phyloP scores from a whole-genome alignment of 2,797 vertebrate genomes.

The Falco concolor region DNA sequence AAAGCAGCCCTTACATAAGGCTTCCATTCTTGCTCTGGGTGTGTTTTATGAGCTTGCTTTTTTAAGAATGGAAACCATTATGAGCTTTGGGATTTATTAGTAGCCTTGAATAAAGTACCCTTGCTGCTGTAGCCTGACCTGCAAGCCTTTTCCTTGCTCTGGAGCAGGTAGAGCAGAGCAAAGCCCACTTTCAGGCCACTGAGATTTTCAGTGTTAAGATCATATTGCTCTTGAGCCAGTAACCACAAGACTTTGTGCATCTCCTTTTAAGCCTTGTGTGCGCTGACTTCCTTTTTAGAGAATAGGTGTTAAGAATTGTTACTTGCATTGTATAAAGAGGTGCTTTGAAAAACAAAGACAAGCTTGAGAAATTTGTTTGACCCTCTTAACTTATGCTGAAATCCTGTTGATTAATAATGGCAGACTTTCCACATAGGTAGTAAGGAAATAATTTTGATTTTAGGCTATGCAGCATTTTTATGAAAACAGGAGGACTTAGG shows the following conservation, averaged over 20 bases:
- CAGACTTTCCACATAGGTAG: neutral
- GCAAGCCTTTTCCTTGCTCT: neutral
- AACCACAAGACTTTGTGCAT: neutral
- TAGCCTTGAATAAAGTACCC: neutral
- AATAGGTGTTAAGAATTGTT: neutral
- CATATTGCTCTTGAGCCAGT: neutral
- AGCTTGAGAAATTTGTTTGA: neutral
- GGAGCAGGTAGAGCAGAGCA: neutral
- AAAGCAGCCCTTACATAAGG: neutral
- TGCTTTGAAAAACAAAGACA: neutral
- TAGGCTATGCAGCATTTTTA: neutral
- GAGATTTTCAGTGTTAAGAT: neutral
- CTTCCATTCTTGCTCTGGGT: neutral
- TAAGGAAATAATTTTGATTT: neutral
- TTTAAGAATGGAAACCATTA: neutral
- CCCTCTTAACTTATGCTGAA: neutral
- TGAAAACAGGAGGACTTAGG: neutral
- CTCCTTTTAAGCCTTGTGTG: neutral
- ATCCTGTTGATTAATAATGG: neutral
- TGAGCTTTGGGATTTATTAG: neutral
- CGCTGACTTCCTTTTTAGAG: neutral
- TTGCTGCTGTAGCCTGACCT: neutral
- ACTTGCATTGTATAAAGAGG: neutral
- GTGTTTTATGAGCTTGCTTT: neutral
- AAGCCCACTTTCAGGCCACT: neutral